Conservation (phyloP, 1,140 invertebrate species). For the Goniozus legneri region DNA sequence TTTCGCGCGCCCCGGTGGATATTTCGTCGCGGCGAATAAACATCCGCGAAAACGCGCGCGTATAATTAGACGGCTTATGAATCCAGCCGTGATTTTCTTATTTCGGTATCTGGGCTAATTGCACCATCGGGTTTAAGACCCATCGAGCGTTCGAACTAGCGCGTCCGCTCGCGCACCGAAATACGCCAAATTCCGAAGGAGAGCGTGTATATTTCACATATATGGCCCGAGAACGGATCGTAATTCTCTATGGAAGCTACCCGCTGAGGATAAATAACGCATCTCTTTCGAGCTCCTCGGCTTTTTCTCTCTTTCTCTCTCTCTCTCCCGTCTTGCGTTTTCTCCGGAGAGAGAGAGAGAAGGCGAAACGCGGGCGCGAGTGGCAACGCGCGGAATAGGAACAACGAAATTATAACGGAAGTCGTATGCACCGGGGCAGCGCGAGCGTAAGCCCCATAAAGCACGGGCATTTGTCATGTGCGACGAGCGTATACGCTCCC, state of each 20-base stretch:
- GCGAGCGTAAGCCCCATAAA: not conserved
- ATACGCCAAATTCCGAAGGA: not conserved
- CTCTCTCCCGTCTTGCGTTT: too few species aligned
- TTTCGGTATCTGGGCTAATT: too few species aligned
- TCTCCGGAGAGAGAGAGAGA: too few species aligned
- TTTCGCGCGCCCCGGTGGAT: not conserved
- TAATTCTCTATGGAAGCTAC: too few species aligned
- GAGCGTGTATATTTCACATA: not conserved
- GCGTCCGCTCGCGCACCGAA: too few species aligned
- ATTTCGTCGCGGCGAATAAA: conserved; percentile 6
- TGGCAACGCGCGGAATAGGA: not conserved
- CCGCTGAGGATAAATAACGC: not conserved
- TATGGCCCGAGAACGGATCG: not conserved
- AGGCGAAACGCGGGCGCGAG: not conserved
- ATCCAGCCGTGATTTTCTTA: too few species aligned
- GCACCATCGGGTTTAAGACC: too few species aligned
- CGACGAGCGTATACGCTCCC: not conserved
- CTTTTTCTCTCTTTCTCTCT: too few species aligned
- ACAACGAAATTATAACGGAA: not conserved
- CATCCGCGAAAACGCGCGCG: conserved; percentile 3
- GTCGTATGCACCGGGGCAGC: not conserved
- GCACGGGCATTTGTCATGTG: not conserved
- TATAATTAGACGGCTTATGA: not conserved
- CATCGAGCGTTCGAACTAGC: too few species aligned
- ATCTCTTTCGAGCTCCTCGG: too few species aligned